Evolutionary conservation across 2,888 invertebrate species (phyloP).

Genomic region (Anaspis maculata): DNA sequence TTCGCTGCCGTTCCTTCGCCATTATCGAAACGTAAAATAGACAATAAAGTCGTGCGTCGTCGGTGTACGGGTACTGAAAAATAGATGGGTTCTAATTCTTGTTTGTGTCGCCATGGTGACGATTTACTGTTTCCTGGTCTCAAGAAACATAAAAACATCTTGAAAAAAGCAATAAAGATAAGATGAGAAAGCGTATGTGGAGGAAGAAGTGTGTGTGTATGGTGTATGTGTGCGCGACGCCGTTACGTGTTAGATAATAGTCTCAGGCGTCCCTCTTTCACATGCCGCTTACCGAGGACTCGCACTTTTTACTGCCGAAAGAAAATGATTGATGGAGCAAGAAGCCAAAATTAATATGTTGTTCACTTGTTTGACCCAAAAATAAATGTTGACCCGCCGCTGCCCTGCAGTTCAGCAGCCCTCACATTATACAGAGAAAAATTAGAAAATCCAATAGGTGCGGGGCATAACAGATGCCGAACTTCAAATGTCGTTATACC

Average conservation of each 20-base stretch:
- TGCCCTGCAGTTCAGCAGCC: too few species aligned
- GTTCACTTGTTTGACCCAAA: slow-evolving; percentile 6
- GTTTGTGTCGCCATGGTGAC: slow-evolving; percentile 7
- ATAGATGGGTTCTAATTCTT: slow-evolving; percentile 8
- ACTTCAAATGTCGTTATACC: too few species aligned
- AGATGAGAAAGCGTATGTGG: too few species aligned
- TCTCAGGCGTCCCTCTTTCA: slow-evolving; percentile 6
- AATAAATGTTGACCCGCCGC: slow-evolving; percentile 1
- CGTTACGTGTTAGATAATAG: slow-evolving; percentile 9
- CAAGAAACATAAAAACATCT: slow-evolving; percentile 5
- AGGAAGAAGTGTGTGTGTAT: too few species aligned
- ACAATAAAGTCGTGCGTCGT: too few species aligned
- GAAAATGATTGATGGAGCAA: slow-evolving; percentile 9
- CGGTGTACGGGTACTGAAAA: slow-evolving; percentile 1
- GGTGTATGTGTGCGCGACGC: slow-evolving; percentile 5
- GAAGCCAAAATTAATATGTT: slow-evolving; percentile 10
- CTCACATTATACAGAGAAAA: too few species aligned
- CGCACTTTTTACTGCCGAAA: slow-evolving; percentile 3
- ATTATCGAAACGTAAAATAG: too few species aligned
- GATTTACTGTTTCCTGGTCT: slow-evolving; percentile 5
- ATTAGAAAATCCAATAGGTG: too few species aligned
- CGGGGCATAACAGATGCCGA: too few species aligned
- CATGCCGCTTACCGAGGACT: slow-evolving; percentile 6
- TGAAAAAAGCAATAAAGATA: slow-evolving; percentile 10
- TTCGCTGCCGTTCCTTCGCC: too few species aligned